phyloP scores from a whole-genome alignment of 2,113 vertebrate genomes.

The Alligator mississippiensis region DNA sequence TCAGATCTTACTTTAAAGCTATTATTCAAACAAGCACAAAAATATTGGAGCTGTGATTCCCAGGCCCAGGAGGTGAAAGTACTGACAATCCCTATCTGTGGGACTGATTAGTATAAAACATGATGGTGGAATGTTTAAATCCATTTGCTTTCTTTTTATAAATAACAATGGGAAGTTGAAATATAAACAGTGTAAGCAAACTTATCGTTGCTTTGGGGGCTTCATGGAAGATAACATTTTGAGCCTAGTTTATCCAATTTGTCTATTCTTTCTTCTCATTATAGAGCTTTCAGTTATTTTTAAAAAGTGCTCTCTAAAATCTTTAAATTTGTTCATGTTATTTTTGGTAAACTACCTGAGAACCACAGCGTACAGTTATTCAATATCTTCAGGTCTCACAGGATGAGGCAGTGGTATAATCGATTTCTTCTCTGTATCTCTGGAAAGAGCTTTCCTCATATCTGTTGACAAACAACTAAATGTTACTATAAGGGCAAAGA shows the following conservation, averaged over 20 bases:
- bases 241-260: accelerated
- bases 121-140: not conserved
- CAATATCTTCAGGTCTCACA: conserved; percentile 95
- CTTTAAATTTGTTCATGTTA: conserved; percentile 11
- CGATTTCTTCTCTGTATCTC: conserved; percentile 95
- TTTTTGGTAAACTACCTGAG: conserved; percentile 58
- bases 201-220: not conserved
- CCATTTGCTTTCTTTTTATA: not conserved
- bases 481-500: not conserved
- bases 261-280: not conserved
- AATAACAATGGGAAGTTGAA: not conserved
- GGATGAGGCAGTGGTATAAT: conserved; percentile 95
- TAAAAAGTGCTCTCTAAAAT: not conserved
- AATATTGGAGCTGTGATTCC: conserved; percentile 52
- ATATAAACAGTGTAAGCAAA: not conserved
- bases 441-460: conserved; percentile 96
- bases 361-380: conserved; percentile 86
- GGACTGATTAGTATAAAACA: not conserved
- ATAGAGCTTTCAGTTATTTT: not conserved
- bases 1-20: conserved; percentile 64
- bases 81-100: not conserved
- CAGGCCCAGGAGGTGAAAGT: conserved; percentile 26
- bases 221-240: not conserved
- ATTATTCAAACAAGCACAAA: conserved; percentile 32
- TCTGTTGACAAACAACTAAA: conserved; percentile 78